Evolutionary conservation across 2,113 vertebrate genomes (phyloP).

Genomic region (Nicator chloris): DNA sequence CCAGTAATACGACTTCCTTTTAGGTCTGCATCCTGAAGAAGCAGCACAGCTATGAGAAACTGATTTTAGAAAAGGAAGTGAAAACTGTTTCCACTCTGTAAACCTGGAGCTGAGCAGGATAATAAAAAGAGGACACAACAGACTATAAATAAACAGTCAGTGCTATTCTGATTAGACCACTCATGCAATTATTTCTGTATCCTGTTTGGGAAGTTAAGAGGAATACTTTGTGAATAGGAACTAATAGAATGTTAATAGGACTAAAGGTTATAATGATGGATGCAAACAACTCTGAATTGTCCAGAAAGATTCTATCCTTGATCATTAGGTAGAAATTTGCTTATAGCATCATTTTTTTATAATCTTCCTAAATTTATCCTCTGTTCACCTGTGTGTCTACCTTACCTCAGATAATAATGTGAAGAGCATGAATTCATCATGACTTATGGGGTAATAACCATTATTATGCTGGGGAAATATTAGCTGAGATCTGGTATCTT

Average conservation of each 20-base stretch:
- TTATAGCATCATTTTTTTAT: not conserved
- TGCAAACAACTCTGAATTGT: not conserved
- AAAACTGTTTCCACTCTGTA: not conserved
- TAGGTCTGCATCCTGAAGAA: not conserved
- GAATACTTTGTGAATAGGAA: not conserved
- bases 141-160: not conserved
- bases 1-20: not conserved
- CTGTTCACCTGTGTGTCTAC: not conserved
- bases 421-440: not conserved
- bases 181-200: not conserved
- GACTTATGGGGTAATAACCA: not conserved
- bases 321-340: not conserved
- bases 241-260: not conserved
- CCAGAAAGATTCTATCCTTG: not conserved
- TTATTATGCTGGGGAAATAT: not conserved
- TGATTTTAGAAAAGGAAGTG: not conserved
- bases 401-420: not conserved
- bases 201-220: not conserved
- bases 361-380: not conserved
- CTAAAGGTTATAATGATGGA: not conserved
- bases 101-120: not conserved
- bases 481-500: not conserved
- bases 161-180: not conserved
- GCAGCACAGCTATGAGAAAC: not conserved
- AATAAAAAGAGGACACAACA: not conserved